Evolutionary conservation across 1,140 invertebrate genomes (phyloP).

Genomic region (Drosophila albomicans): DNA sequence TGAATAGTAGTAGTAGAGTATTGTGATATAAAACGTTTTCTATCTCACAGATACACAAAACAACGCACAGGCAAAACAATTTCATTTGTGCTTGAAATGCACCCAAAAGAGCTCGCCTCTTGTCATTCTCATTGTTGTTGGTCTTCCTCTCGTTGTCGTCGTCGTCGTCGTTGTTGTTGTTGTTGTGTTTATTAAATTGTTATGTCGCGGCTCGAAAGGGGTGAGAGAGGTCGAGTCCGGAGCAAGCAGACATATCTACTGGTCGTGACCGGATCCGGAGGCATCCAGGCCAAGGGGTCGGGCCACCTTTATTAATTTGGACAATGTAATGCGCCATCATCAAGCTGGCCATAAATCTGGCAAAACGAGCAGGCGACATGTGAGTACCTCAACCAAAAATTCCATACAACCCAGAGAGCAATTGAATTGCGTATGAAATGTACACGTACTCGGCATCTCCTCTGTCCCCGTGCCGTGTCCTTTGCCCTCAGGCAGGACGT

Average conservation of each 20-base stretch:
- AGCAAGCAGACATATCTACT: not conserved
- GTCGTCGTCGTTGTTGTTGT: not conserved
- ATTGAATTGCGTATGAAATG: conserved; percentile 65
- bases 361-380: conserved; percentile 35
- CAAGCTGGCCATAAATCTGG: conserved; percentile 74
- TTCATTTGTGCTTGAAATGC: conserved; percentile 68
- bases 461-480: conserved; percentile 25
- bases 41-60: conserved; percentile 40
- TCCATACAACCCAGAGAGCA: conserved; percentile 19
- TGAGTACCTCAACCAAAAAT: conserved; percentile 26
- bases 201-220: conserved; percentile 53
- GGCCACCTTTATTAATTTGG: conserved; percentile 70
- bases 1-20: conserved; percentile 20
- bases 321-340: conserved; percentile 53
- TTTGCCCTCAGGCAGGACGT: conserved; percentile 10
- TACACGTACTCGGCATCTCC: conserved; percentile 27
- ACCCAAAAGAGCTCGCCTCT: conserved; percentile 55
- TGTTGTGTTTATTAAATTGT: conserved; percentile 75
- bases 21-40: conserved; percentile 53
- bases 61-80: conserved; percentile 53
- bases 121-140: conserved; percentile 34
- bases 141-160: not conserved
- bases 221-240: conserved; percentile 38
- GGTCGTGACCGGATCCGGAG: not conserved
- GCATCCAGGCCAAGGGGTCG: not conserved